Evolutionary conservation across 2,797 vertebrate genomes (phyloP), one percentile per base, ranked within the genome.

Genomic region (Platalea minor): DNA sequence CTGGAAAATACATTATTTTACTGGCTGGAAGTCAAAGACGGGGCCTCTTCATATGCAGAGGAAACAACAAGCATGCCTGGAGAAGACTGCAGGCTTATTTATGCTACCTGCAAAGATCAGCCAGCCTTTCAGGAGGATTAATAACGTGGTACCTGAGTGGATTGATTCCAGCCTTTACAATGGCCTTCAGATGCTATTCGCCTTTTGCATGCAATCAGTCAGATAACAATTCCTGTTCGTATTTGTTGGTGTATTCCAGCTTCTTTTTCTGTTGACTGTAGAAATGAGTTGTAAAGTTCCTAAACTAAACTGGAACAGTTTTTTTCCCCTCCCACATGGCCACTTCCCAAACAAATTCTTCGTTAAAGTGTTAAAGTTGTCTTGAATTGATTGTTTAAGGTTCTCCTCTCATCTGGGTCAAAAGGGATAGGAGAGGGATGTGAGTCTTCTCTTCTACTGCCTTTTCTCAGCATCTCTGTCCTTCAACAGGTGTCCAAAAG

Each of bases 1-100:
- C 90, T 93, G 95, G 96, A 97, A 91, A 95, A 96, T 93, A 46
- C 88, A 93, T 93, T 81, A 82, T 96, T 95, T 81, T 65, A 57
- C 89, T 97, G 96, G 96, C 96, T 76, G 77, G 33, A 84, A 95
- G 91, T 97, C 95, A 97, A 93, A 93, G 79, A 96, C 97, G 95
- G 39, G 89, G 92, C 96, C 88, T 94, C 85, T 91, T 96, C 33
- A 57, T 48, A 33, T 33, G 77, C 64, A 87, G 72, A 94, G 85
- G 75, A 96, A 94, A 85, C 84, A 97, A 95, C 50, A 89, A 91
- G 67, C 45, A 7, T 51, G 88, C 80, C 83, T 92, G 53, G 77
- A 75, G 24, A 25, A 88, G 60, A 78, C 28, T 85, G 77, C 59
- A 63, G 81, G 80, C 51, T 96, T 92, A 93, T 90, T 90, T 89